These are phyloP conservation scores for Enteromius viviparus DNA, from an alignment of 2,797 vertebrate species.

Conservation along the genomic window DNA sequence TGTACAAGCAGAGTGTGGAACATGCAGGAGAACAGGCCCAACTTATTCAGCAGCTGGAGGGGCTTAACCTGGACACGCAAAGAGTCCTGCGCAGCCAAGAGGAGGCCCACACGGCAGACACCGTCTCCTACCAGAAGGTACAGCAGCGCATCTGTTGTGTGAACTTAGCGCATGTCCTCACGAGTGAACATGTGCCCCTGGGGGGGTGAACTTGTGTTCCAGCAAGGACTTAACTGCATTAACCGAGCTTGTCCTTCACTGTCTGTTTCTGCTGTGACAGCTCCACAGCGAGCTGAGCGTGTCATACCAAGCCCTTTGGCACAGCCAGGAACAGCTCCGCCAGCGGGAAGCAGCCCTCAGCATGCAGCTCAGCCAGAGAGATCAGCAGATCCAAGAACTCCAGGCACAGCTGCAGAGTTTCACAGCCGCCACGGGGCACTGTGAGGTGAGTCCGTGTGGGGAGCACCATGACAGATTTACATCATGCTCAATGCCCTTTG, in stretches of 20 bases:
- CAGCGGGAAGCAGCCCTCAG: conserved; percentile 80
- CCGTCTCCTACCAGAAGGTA: conserved; percentile 87
- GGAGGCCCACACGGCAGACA: conserved; percentile 84
- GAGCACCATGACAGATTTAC: conserved; percentile 41
- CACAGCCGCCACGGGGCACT: conserved; percentile 50
- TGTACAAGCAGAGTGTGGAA: conserved; percentile 83
- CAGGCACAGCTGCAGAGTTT: conserved; percentile 79
- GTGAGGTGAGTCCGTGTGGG: conserved; percentile 74
- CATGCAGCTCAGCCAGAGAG: conserved; percentile 80
- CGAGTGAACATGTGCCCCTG: conserved; percentile 39
- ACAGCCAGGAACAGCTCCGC: conserved; percentile 82
- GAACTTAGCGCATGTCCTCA: conserved; percentile 52
- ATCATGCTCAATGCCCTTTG: conserved; percentile 37
- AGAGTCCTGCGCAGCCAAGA: conserved; percentile 88
- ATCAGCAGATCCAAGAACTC: conserved; percentile 81
- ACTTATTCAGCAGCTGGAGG: conserved; percentile 90
- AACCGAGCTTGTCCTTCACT: conserved; percentile 28
- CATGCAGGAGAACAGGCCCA: conserved; percentile 86
- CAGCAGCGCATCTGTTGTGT: conserved; percentile 48
- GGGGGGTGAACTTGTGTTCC: conserved; percentile 46
- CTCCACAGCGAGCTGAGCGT: conserved; percentile 87
- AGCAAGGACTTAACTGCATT: conserved; percentile 49
- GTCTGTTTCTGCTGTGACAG: conserved; percentile 71
- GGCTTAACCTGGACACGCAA: conserved; percentile 87
- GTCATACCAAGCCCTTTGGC: conserved; percentile 85